Percentiles rank a stretch among this genome's conserved stretches.
These are phyloP conservation scores for Agriopis leucophaearia DNA, from an alignment of 2,888 invertebrate species.

Conservation along the genomic window DNA sequence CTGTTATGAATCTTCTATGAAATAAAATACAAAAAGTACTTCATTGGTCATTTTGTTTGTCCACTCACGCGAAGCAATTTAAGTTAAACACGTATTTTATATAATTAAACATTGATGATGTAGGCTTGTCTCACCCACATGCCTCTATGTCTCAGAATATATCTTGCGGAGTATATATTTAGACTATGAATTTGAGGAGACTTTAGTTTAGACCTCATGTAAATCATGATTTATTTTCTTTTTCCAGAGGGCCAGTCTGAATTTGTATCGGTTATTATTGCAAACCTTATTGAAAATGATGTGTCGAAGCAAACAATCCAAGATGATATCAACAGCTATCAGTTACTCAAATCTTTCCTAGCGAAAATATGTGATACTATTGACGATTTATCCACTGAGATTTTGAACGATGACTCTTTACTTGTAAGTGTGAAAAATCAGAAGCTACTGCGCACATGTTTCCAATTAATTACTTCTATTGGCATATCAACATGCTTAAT, in stretches of 20 bases:
- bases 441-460: constrained; percentile 86
- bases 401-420: constrained; percentile 65
- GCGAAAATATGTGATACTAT: constrained; percentile 75
- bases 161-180: too few species aligned
- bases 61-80: too few species aligned
- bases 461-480: constrained; percentile 88
- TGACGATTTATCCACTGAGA: constrained; percentile 64
- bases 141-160: too few species aligned
- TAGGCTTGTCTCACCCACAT: too few species aligned
- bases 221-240: not conserved
- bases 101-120: too few species aligned
- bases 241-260: constrained; percentile 66
- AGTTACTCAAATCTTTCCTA: constrained; percentile 73
- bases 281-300: constrained; percentile 38
- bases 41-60: too few species aligned
- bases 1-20: too few species aligned
- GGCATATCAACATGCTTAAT: constrained; percentile 89
- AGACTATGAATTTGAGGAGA: too few species aligned
- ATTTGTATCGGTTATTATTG: constrained; percentile 53
- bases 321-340: constrained; percentile 47
- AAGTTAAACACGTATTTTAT: too few species aligned
- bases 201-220: too few species aligned
- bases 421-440: constrained; percentile 89
- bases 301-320: constrained; percentile 30
- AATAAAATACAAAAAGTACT: too few species aligned